Conservation (phyloP, 2,797 vertebrate genomes). For the Urosaurus nigricauda region DNA sequence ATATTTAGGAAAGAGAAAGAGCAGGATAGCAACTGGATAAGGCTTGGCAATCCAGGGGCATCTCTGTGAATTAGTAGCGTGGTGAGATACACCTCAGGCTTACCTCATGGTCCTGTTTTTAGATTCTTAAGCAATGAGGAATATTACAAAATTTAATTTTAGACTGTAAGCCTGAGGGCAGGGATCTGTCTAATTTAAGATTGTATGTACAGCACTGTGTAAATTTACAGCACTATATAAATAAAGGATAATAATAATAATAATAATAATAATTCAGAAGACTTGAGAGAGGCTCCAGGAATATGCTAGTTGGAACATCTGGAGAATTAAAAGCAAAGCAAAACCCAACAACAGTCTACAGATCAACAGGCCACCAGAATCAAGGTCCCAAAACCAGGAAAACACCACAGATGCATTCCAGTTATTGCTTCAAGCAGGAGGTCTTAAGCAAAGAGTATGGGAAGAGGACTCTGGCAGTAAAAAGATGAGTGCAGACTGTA, state of each 20-base stretch:
- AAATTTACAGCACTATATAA: no score
- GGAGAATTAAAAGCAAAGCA: not conserved
- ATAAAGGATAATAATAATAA: no score
- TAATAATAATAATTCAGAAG: no score
- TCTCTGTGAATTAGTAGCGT: not conserved
- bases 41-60: not conserved
- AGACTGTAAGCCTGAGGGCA: no score
- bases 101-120: not conserved
- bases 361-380: not conserved
- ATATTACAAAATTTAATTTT: not conserved
- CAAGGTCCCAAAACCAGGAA: not conserved
- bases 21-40: not conserved
- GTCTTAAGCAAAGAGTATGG: not conserved
- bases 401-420: not conserved
- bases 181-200: no score
- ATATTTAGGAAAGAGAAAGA: not conserved
- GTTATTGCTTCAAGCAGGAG: not conserved
- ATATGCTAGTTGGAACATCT: not conserved
- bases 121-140: not conserved
- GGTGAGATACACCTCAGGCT: not conserved
- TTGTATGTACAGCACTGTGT: no score
- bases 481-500: not conserved
- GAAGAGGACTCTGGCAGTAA: not conserved
- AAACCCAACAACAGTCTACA: not conserved
- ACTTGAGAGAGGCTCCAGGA: not conserved